Base-by-base conservation (phyloP, 2,888 invertebrate species). In the Ecdyonurus torrentis region DNA sequence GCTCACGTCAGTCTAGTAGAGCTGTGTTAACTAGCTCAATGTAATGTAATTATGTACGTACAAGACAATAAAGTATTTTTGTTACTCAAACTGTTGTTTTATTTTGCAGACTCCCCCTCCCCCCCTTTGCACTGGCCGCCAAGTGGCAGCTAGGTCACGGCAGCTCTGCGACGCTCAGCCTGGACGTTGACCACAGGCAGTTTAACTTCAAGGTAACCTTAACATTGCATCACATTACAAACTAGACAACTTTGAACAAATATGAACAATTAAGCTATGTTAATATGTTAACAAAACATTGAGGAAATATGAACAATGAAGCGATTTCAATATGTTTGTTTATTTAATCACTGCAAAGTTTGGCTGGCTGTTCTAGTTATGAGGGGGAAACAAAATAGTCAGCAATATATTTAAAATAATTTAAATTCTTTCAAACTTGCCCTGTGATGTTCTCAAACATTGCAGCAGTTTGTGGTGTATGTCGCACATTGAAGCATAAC, bases 151-250 rank as follows among this genome's bases (percentile, higher is more conserved):
- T 71, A n/a, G 59, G 59, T 19, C 63, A 59, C 23, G 59, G 58
- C n/a, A 61, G n/a, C 7, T 66, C 24, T n/a, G 23, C 24, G 10
- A n/a, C n/a, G n/a, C n/a, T n/a, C n/a, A 25, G 53, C 10, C 63
- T 75, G 58, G 63, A 69, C 2, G 71, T 74, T 22, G 72, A 74
- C 66, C 71, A 74, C 66, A 70, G 70, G 59, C 69, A 69, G 50
- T 59, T 74, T 25, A 75, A 73, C 65, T 65, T 70, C 15, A 73
- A 71, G 64, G 59, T 67, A 20, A 61, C 23, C n/a, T 24, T 24
- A 3, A 20, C 24, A 15, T 20, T 3, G 1, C 18, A 23, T 5
- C 1, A n/a, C n/a, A n/a, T n/a, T n/a, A n/a, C n/a, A n/a, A n/a
- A n/a, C n/a, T n/a, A n/a, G n/a, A n/a, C n/a, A n/a, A n/a, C n/a